Base-by-base conservation (phyloP, 2,888 invertebrate species). In the Drosophila pegasa region DNA sequence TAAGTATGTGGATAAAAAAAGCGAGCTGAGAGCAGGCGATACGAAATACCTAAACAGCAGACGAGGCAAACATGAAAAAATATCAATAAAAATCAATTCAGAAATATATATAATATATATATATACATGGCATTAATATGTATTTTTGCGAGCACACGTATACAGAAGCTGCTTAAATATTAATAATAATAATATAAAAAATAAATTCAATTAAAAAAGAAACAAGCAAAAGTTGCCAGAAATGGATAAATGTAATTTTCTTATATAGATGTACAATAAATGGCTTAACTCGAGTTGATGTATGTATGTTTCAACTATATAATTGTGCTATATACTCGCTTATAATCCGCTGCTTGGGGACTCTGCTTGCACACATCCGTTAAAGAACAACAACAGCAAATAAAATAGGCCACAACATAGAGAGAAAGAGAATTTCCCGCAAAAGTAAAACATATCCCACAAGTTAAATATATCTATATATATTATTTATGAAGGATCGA, bases 121-220 rank as follows among this genome's bases (percentile, higher is more conserved):
- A 43, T 43, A 16, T 25, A 45, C 2, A 78, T 52, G 58, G 48
- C 69, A 66, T 43, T 77, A 71, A 78, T 87, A 89, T 62, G 62
- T 62, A 62, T 88, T 89, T 88, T 88, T 88, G 88, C 84, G 87
- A 89, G 79, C 86, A 83, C 87, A 83, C 73, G 74, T 89, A 88
- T 88, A 85, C 80, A 83, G 65, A 62, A 70, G 69, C 55, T 57
- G 75, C 69, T 74, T 70, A 67, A 51, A 70, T 40, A 60, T 60
- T 8, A 25, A 27, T 16, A 14, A 8, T 40, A 60, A 62, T 8
- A 25, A 27, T 16, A 14, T 3, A 8, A 12, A 61, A 48, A 35
- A 57, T 54, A 55, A 71, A 51, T 64, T 45, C 29, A 67, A 74
- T 57, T 59, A 67, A 54, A 47, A 65, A 56, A 40, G 41, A 65